Evolutionary conservation across 2,113 vertebrate genomes (phyloP), one percentile per base, ranked within the genome.

Genomic region (Oncorhynchus gorbuscha): DNA sequence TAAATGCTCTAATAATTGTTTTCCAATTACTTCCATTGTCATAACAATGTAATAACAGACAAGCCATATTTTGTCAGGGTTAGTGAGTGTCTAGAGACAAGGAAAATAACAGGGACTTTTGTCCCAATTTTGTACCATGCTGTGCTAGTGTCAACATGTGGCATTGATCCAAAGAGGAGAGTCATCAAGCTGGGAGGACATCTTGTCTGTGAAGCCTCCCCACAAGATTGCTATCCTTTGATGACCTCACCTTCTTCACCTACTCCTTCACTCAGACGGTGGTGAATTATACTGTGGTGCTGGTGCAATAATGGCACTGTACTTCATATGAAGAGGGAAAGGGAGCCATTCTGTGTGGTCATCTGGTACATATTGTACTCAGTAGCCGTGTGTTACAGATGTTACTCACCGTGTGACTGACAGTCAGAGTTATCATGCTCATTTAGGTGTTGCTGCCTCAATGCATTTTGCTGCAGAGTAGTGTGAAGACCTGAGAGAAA

Each of bases 391-490:
- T 55, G 14, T 7, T 77, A 82, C 90, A 91, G 89, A 90, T 92
- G 90, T 91, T 91, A 78, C 85, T 76, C 84, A 80, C 85, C 77
- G 79, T 86, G 88, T 78, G 72, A 72, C 78, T 83, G 79, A 84
- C 81, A 82, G 79, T 83, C 39, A 78, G 78, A 85, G 79, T 85
- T 69, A 79, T 70, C 82, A 59, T 77, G 70, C 48, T 55, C 12
- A 55, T 86, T 69, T 49, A 39, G 77, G 58, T 51, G 75, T 13
- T 83, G 88, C 87, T 91, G 85, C 7, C 8, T 91, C 75, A 51
- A 51, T 51, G 90, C 86, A 86, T 79, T 76, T 59, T 22, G 61
- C 64, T 66, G 58, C 11, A 45, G n/a, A 64, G 49, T 45, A 62
- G 73, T 14, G 79, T 51, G 45, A 3, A 51, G 49, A 51, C 1